Conservation (phyloP, 2,113 vertebrate genomes). For the Circaetus gallicus region DNA sequence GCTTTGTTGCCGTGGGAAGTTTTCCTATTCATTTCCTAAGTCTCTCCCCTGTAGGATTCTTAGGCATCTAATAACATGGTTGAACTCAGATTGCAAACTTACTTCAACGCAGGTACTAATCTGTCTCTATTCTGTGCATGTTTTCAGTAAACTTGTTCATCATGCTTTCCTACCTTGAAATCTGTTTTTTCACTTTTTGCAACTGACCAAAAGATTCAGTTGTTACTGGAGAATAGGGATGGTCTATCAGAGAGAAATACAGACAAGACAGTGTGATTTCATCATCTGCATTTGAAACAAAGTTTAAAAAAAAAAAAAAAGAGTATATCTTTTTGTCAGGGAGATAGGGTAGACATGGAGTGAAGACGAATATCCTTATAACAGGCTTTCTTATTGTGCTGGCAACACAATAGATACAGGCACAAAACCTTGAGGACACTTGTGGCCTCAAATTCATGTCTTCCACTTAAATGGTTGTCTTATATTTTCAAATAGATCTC, state of each 20-base stretch:
- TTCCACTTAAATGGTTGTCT: neutral
- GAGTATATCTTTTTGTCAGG: neutral
- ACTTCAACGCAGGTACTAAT: rapidly evolving
- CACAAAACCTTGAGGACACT: neutral
- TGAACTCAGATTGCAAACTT: neutral
- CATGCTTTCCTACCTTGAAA: neutral
- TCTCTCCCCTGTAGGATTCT: neutral
- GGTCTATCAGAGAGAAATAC: neutral
- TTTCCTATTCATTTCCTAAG: neutral
- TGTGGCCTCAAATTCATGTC: neutral
- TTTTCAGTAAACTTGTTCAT: neutral
- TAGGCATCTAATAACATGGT: neutral
- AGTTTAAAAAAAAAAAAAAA: neutral
- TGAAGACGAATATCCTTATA: neutral
- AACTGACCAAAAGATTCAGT: neutral
- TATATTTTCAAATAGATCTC: neutral
- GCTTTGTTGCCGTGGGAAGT: neutral
- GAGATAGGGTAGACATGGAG: neutral
- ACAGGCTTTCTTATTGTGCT: neutral
- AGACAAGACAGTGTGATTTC: neutral
- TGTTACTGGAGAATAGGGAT: neutral
- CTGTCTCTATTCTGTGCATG: neutral
- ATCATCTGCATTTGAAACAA: neutral
- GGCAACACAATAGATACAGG: neutral
- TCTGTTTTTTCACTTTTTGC: neutral